Percentiles rank a stretch among this genome's conserved stretches.
Conservation (phyloP, 2,113 vertebrate species). For the Sinocyclocheilus rhinocerous region DNA sequence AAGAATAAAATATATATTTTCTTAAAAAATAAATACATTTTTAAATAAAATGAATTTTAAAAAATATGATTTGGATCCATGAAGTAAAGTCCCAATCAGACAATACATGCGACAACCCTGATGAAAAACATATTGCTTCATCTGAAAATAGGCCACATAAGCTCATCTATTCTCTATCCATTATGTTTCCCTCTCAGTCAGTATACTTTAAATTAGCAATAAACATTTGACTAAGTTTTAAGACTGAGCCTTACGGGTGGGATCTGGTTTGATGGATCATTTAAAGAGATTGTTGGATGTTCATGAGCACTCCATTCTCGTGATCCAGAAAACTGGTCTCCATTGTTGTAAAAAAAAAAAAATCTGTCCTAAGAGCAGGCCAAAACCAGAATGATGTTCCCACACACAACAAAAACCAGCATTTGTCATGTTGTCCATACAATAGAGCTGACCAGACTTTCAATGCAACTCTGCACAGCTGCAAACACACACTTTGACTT, state of each 20-base stretch:
- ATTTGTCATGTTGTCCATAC: constrained; percentile 7
- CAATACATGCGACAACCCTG: too few relatives aligned
- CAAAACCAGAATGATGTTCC: not conserved
- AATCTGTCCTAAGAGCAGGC: not conserved
- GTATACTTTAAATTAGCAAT: not conserved
- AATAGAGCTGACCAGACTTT: not conserved
- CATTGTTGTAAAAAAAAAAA: not conserved
- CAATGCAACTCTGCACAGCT: not conserved
- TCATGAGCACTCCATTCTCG: not conserved
- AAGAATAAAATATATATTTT: too few relatives aligned
- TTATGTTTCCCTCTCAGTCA: not conserved
- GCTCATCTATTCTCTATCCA: not conserved
- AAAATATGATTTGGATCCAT: too few relatives aligned
- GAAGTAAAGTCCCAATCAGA: too few relatives aligned
- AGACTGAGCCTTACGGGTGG: not conserved
- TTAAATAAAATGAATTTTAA: too few relatives aligned
- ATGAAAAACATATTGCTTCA: too few relatives aligned
- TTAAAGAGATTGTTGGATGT: constrained; percentile 2
- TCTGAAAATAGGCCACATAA: too few relatives aligned
- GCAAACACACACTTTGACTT: constrained; percentile 10
- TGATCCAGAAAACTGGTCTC: constrained; percentile 26
- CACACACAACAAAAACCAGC: not conserved
- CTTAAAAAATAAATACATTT: too few relatives aligned
- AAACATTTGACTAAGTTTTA: constrained; percentile 10
- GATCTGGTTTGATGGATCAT: constrained; percentile 28